These are phyloP conservation scores for Toxostoma redivivum DNA, from an alignment of 2,113 vertebrate species.

Conservation along the genomic window DNA sequence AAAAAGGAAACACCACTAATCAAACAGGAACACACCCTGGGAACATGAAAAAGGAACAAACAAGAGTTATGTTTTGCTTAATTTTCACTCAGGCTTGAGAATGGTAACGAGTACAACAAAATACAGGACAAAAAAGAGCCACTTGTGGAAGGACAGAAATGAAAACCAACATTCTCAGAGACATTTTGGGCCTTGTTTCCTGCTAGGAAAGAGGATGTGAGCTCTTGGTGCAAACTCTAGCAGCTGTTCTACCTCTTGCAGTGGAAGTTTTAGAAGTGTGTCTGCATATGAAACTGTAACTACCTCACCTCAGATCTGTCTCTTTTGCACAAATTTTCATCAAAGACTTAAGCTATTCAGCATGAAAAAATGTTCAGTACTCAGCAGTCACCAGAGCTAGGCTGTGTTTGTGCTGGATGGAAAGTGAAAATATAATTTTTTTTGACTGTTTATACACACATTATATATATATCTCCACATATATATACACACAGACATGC, in stretches of 20 bases:
- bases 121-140: neutral
- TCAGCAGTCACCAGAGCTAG: neutral
- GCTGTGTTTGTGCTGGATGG: neutral
- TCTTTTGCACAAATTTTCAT: neutral
- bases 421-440: neutral
- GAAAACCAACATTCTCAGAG: neutral
- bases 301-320: neutral
- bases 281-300: neutral
- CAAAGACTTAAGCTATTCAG: neutral
- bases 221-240: neutral
- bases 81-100: neutral
- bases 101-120: rapidly evolving
- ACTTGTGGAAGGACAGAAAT: neutral
- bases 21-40: conserved; percentile 41
- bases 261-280: neutral
- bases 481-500: no score
- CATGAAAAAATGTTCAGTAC: neutral
- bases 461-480: neutral
- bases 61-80: neutral
- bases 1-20: conserved; percentile 55
- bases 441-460: neutral
- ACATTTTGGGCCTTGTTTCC: neutral
- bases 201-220: neutral
- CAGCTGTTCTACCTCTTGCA: neutral
- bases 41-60: conserved; percentile 41